These are phyloP conservation scores for Gonioctena quinquepunctata DNA, from an alignment of 1,140 invertebrate species.

Conservation along the genomic window DNA sequence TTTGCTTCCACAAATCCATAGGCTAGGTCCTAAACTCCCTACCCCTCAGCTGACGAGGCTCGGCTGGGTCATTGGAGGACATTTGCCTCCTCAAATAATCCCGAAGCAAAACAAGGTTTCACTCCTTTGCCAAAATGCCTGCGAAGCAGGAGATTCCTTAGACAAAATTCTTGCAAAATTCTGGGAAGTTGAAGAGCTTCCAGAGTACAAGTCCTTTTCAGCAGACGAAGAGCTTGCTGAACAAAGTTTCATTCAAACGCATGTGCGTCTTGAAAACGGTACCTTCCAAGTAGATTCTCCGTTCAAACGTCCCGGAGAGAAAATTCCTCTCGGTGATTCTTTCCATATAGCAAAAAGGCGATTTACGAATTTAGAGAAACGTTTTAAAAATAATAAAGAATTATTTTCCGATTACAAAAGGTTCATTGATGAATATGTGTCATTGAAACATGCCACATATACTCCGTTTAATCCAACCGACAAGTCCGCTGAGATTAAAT, in stretches of 20 bases:
- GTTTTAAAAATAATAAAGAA: not conserved
- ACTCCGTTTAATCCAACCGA: not conserved
- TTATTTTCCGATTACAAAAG: not conserved
- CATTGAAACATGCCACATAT: not conserved
- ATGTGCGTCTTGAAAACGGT: not conserved
- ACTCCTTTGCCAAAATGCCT: not conserved
- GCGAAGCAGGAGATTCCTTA: not conserved
- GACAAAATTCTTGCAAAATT: slow-evolving; percentile 8
- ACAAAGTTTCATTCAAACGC: slow-evolving; percentile 2
- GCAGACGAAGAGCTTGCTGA: slow-evolving; percentile 11
- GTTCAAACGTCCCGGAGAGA: not conserved
- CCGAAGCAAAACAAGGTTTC: not conserved
- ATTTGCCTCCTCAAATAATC: not conserved
- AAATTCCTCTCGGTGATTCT: not conserved
- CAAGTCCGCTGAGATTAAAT: slow-evolving; percentile 27
- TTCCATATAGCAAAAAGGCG: not conserved
- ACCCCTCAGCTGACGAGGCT: slow-evolving; percentile 1
- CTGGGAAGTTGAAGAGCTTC: slow-evolving; percentile 14
- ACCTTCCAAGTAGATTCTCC: slow-evolving; percentile 15
- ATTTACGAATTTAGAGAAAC: not conserved
- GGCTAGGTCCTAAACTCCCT: slow-evolving; percentile 7
- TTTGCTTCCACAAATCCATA: not conserved
- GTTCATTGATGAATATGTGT: slow-evolving; percentile 5
- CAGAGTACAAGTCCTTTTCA: not conserved
- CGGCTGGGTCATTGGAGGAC: slow-evolving; percentile 19